Evolutionary conservation across 2,888 invertebrate species (phyloP).

Genomic region (Chironomus riparius): DNA sequence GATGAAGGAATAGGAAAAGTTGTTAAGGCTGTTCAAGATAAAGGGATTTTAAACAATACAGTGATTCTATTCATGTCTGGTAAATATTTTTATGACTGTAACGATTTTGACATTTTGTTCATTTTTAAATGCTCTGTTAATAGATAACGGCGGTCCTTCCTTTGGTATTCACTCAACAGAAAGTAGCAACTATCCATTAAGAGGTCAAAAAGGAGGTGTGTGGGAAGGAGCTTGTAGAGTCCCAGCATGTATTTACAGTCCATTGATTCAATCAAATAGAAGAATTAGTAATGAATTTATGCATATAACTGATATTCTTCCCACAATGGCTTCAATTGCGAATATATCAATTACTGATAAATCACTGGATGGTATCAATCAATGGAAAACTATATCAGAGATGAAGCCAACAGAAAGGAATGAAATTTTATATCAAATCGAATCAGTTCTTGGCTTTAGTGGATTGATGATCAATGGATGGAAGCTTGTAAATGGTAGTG

Average conservation of each 20-base stretch:
- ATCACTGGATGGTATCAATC: slow-evolving; percentile 54
- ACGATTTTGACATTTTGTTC: background rate
- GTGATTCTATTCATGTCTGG: slow-evolving; percentile 70
- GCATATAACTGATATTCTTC: slow-evolving; percentile 77
- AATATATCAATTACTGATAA: slow-evolving; percentile 32
- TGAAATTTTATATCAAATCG: slow-evolving; percentile 62
- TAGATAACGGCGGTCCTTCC: slow-evolving; percentile 50
- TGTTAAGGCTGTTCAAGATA: slow-evolving; percentile 54
- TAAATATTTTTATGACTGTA: background rate
- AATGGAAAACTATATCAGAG: slow-evolving; percentile 55
- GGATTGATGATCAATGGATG: slow-evolving; percentile 34
- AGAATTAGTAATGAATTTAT: slow-evolving; percentile 56
- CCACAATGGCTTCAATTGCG: slow-evolving; percentile 51
- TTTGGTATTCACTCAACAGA: slow-evolving; percentile 60
- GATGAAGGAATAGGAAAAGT: slow-evolving; percentile 78
- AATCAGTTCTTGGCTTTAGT: slow-evolving; percentile 46
- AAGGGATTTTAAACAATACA: slow-evolving; percentile 66
- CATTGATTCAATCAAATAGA: slow-evolving; percentile 45
- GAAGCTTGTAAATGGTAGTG: slow-evolving; percentile 39
- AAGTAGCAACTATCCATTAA: slow-evolving; percentile 70
- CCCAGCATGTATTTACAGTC: slow-evolving; percentile 67
- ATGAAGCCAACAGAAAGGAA: slow-evolving; percentile 44
- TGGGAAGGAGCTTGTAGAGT: slow-evolving; percentile 82
- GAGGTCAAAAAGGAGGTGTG: slow-evolving; percentile 62
- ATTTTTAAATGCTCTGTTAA: background rate